Percentiles rank a stretch among this genome's conserved stretches.
Conservation (phyloP, 1,140 invertebrate genomes). For the Aphidius gifuensis region DNA sequence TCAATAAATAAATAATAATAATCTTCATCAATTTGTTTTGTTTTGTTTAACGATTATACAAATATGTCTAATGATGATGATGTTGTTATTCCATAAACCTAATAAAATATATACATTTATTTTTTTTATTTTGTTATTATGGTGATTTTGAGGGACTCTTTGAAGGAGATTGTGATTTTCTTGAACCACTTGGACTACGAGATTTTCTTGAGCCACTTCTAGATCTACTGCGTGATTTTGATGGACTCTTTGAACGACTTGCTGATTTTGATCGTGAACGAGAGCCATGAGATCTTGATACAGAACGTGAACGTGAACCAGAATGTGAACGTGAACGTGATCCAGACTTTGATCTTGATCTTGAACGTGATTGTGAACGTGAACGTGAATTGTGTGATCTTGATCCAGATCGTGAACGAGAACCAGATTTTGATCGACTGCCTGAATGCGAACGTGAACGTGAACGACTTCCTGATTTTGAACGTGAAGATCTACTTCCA, state of each 20-base stretch:
- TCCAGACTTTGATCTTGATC: conserved; percentile 36
- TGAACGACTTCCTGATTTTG: conserved; percentile 29
- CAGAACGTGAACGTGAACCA: conserved; percentile 44
- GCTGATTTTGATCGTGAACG: conserved; percentile 8
- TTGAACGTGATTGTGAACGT: conserved; percentile 38
- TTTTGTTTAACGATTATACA: too few species aligned
- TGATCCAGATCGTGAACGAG: conserved; percentile 24
- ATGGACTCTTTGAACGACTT: conserved; percentile 8
- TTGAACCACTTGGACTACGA: conserved; percentile 1
- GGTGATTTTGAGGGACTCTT: conserved; percentile 13
- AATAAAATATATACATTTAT: too few species aligned
- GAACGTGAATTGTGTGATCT: conserved; percentile 35
- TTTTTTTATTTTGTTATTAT: too few species aligned
- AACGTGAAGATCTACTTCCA: conserved; percentile 27
- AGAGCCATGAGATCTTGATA: conserved; percentile 50
- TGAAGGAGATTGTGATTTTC: not conserved
- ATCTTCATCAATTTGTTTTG: too few species aligned
- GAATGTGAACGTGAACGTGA: conserved; percentile 46
- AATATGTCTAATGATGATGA: too few species aligned
- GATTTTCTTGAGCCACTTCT: conserved; percentile 10
- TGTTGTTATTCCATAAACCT: too few species aligned
- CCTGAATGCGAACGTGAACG: conserved; percentile 8
- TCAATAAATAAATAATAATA: too few species aligned
- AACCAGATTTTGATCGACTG: conserved; percentile 27
- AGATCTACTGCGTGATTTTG: conserved; percentile 2